phyloP scores from a whole-genome alignment of 1,140 invertebrate genomes.

The Notospermus geniculatus region DNA sequence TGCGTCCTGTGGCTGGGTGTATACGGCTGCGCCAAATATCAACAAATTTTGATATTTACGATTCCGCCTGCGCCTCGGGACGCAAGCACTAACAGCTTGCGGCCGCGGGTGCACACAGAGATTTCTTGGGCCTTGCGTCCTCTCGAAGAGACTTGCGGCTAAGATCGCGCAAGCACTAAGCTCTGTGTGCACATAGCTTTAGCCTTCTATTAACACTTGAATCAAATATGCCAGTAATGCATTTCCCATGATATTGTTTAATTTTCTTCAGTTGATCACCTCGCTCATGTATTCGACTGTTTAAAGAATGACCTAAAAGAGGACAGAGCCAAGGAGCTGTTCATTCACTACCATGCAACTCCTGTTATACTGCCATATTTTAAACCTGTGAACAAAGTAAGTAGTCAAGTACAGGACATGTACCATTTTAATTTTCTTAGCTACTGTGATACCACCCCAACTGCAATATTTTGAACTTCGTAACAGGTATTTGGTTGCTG shows the following conservation, averaged over 20 bases:
- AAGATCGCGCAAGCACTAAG: too few species aligned
- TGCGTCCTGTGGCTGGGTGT: too few species aligned
- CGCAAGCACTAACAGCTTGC: too few species aligned
- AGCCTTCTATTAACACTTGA: background rate
- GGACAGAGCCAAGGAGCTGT: slow-evolving; percentile 47
- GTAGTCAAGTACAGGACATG: background rate
- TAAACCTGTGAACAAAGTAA: slow-evolving; percentile 53
- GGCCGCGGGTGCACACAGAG: too few species aligned
- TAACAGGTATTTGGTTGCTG: too few species aligned
- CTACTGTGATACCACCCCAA: background rate
- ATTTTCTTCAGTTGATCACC: slow-evolving; percentile 46
- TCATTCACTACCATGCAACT: slow-evolving; percentile 51
- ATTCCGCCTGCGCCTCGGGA: too few species aligned
- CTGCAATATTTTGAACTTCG: too few species aligned
- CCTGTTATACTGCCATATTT: slow-evolving; percentile 46
- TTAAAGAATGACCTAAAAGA: slow-evolving; percentile 50
- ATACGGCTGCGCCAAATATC: too few species aligned
- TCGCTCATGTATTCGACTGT: slow-evolving; percentile 54
- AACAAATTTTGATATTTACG: too few species aligned
- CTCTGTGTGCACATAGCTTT: too few species aligned
- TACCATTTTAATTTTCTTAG: background rate
- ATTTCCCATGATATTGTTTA: slow-evolving; percentile 10
- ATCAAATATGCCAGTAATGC: slow-evolving; percentile 1
- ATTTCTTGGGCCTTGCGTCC: too few species aligned
- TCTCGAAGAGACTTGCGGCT: too few species aligned